Evolutionary conservation across 2,113 vertebrate genomes (phyloP), one percentile per base, ranked within the genome.

Genomic region (Tragelaphus imberbis): DNA sequence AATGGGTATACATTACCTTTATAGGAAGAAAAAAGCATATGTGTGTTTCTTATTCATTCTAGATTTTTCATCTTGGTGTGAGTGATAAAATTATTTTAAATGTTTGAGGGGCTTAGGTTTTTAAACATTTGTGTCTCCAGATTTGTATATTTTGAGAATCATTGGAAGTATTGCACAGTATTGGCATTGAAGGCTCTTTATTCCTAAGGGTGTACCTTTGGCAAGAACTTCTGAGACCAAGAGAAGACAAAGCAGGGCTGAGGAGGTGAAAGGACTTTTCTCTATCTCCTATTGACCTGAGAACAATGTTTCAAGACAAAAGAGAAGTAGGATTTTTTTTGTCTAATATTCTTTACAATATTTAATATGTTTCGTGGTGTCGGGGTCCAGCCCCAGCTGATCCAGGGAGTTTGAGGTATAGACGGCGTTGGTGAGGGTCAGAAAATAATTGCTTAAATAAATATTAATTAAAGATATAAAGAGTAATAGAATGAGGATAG

Each of bases 241-340:
- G 0, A 49, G 6, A 8, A 94, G 59, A 58, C 2, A 77, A 33
- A 82, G 0, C 3, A 84, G 44, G 9, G 3, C 15, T n/a, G 40
- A 17, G 2, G 17, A 30, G 2, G 2, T 56, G 11, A 68, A 75
- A 44, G 19, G 16, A 15, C 36, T 40, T 15, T 33, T 86, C 25
- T 90, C 7, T 65, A 36, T 47, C 28, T 77, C 11, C 15, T n/a
- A 25, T 2, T 79, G 10, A 17, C 19, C 23, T 58, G 10, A 84
- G 14, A 68, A 79, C 7, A 13, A 65, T 84, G 0, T 1, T 55
- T 33, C 21, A 79, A 80, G n/a, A 53, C 10, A 84, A 28, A 68
- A 27, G 7, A 88, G 25, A 55, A 15, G 7, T 19, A 59, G 13
- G 3, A 44, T 68, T 68, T 87, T 86, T 86, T 44, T 25, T 36